These are phyloP conservation scores for Pogonophryne albipinna DNA, from an alignment of 2,797 vertebrate species.

Conservation along the genomic window DNA sequence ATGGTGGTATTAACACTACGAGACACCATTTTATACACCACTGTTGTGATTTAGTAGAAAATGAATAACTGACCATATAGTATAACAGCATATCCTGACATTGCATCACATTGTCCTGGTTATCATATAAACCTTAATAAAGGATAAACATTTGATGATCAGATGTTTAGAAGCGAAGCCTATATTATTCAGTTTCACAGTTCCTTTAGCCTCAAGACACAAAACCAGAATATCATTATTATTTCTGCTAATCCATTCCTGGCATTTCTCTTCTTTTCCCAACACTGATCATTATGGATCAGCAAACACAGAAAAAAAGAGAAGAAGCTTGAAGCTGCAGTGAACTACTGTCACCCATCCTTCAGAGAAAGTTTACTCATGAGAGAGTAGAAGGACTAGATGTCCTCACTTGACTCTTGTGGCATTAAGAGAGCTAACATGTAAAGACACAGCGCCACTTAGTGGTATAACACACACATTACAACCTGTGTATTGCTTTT, in stretches of 20 bases:
- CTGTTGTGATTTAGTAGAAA: background rate
- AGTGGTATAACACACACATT: constrained; percentile 29
- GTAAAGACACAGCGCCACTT: constrained; percentile 47
- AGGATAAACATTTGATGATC: too few species aligned
- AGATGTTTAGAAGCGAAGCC: background rate
- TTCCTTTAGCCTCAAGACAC: constrained; percentile 12
- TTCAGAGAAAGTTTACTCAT: constrained; percentile 41
- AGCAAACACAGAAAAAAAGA: constrained; percentile 32
- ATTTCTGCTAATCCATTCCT: constrained; percentile 21
- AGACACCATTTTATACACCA: background rate
- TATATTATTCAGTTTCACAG: background rate
- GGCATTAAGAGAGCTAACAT: background rate
- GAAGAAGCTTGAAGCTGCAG: constrained; percentile 15
- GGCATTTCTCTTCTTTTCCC: constrained; percentile 29
- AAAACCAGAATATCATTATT: constrained; percentile 31
- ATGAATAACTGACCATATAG: background rate
- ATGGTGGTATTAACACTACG: background rate
- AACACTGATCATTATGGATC: constrained; percentile 19
- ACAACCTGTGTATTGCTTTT: constrained; percentile 2
- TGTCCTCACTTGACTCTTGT: constrained; percentile 44
- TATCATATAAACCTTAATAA: background rate
- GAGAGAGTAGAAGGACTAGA: constrained; percentile 23
- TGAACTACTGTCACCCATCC: constrained; percentile 48
- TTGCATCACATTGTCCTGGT: background rate
- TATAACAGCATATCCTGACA: background rate